Percentiles rank a stretch among this genome's conserved stretches.
Conservation (phyloP, 2,888 invertebrate species). For the Apamea monoglypha region DNA sequence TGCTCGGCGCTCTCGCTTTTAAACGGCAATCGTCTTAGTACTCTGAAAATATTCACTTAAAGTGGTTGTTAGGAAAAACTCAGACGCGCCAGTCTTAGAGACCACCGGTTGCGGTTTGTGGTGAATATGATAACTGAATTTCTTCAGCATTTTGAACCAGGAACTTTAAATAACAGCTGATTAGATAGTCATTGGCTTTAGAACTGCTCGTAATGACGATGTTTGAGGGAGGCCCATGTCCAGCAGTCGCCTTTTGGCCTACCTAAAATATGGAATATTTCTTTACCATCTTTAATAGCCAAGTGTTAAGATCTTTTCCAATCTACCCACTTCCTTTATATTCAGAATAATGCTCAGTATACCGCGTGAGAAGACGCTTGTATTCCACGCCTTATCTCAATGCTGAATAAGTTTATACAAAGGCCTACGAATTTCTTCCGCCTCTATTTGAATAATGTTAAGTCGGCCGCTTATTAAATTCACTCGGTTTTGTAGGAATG, state of each 20-base stretch:
- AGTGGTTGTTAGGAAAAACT: constrained; percentile 31
- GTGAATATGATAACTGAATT: constrained; percentile 9
- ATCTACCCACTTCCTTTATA: background rate
- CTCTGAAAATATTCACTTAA: constrained; percentile 58
- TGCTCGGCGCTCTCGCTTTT: constrained; percentile 44
- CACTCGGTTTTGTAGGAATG: constrained; percentile 49
- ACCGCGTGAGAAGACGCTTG: constrained; percentile 27
- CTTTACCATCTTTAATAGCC: too few species aligned
- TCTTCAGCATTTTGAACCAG: background rate
- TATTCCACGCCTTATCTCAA: constrained; percentile 55
- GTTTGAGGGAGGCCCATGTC: too few species aligned
- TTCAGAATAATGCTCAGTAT: constrained; percentile 14
- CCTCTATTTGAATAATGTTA: constrained; percentile 66
- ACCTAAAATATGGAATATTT: background rate
- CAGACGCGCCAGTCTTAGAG: constrained; percentile 26
- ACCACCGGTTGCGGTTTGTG: constrained; percentile 12
- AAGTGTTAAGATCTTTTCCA: background rate
- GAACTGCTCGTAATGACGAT: background rate
- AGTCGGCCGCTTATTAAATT: constrained; percentile 67
- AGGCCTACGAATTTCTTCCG: constrained; percentile 64
- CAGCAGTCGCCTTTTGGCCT: fast-evolving
- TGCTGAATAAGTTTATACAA: constrained; percentile 66
- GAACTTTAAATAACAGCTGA: background rate
- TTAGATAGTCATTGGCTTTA: background rate
- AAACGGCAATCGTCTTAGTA: constrained; percentile 50